phyloP scores from a whole-genome alignment of 2,888 invertebrate genomes.

The Melanchra persicariae region DNA sequence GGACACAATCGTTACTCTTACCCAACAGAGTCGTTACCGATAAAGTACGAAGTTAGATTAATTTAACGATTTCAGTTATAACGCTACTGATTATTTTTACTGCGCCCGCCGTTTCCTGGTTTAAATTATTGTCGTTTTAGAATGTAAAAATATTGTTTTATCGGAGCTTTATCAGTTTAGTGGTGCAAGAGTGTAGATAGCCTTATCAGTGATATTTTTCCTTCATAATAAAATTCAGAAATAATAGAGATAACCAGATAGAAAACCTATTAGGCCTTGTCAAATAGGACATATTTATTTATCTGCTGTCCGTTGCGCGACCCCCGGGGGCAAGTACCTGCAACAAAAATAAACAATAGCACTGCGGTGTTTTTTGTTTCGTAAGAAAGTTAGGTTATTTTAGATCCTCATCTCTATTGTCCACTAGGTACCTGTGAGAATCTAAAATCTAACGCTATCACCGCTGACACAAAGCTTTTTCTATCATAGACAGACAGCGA shows the following conservation, averaged over 20 bases:
- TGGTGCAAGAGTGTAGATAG: slow-evolving; percentile 35
- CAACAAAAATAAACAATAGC: neutral
- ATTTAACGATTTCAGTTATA: slow-evolving; percentile 65
- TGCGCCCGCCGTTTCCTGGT: slow-evolving; percentile 55
- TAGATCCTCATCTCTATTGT: too few relatives aligned
- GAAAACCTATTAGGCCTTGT: neutral
- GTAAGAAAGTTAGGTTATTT: too few relatives aligned
- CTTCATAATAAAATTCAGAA: slow-evolving; percentile 10
- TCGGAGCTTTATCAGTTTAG: slow-evolving; percentile 25
- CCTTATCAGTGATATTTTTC: slow-evolving; percentile 32
- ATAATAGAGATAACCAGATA: slow-evolving; percentile 3
- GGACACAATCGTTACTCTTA: slow-evolving; percentile 47
- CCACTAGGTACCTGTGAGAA: too few relatives aligned
- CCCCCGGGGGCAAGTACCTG: neutral
- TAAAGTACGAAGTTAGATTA: slow-evolving; percentile 64
- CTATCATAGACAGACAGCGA: neutral
- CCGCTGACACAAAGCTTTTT: neutral
- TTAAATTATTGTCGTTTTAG: slow-evolving; percentile 46
- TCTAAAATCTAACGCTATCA: neutral
- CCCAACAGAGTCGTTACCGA: slow-evolving; percentile 51
- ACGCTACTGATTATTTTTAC: slow-evolving; percentile 64
- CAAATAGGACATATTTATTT: neutral
- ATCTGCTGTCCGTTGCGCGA: neutral
- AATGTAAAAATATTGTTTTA: slow-evolving; percentile 48
- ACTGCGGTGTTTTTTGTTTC: neutral